These are phyloP conservation scores for Tenthredo mesomela DNA, from an alignment of 2,888 invertebrate genomes.

Conservation along the genomic window DNA sequence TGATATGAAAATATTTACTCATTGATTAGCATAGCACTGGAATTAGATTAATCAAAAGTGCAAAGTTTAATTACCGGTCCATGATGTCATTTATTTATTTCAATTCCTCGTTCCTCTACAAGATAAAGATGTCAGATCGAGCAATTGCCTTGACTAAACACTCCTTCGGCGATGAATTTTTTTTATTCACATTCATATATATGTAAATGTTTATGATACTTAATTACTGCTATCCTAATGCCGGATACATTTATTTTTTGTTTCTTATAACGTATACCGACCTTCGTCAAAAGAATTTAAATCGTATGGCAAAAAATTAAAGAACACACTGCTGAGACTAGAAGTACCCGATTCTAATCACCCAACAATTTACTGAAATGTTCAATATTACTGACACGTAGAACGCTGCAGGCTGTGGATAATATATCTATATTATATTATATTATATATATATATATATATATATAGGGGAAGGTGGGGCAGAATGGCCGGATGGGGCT, in stretches of 20 bases:
- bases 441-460: neutral
- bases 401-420: neutral
- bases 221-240: neutral
- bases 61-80: neutral
- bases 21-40: neutral
- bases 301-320: neutral
- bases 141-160: neutral
- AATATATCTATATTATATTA: too few relatives aligned
- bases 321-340: conserved; percentile 41
- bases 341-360: neutral
- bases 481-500: too few relatives aligned
- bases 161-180: neutral
- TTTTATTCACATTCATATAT: neutral
- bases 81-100: neutral
- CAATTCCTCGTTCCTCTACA: neutral
- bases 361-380: neutral
- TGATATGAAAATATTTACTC: conserved; percentile 43
- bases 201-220: neutral
- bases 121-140: neutral
- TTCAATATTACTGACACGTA: neutral
- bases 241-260: neutral
- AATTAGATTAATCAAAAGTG: neutral
- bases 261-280: neutral
- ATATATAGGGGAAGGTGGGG: too few relatives aligned
- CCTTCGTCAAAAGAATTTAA: neutral